phyloP scores from a whole-genome alignment of 2,113 vertebrate genomes.

The Vulpes vulpes region DNA sequence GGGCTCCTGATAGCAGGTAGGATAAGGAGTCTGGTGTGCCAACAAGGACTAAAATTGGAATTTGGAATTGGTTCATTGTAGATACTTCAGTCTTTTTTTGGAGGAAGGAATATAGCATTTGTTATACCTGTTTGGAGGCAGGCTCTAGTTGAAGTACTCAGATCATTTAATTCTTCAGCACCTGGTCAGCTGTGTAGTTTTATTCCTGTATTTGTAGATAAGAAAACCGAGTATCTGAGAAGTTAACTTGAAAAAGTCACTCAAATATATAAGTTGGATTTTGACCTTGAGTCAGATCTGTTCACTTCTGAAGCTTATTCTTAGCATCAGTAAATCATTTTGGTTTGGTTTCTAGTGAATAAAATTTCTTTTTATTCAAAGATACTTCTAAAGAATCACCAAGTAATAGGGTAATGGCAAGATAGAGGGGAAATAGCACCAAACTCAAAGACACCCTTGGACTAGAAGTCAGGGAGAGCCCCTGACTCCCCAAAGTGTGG shows the following conservation, averaged over 20 bases:
- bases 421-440: neutral
- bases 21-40: neutral
- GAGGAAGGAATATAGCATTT: neutral
- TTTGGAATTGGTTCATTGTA: neutral
- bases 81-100: neutral
- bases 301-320: conserved; percentile 21
- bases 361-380: conserved; percentile 42
- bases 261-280: neutral
- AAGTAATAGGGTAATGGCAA: neutral
- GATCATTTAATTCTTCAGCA: neutral
- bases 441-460: neutral
- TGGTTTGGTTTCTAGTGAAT: neutral
- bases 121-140: neutral
- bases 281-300: neutral
- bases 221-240: conserved; percentile 10
- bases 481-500: neutral
- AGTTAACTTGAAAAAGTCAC: neutral
- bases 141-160: neutral
- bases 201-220: neutral
- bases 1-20: neutral
- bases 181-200: neutral
- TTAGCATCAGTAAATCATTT: neutral
- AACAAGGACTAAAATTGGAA: neutral
- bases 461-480: neutral
- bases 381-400: conserved; percentile 13